phyloP scores from a whole-genome alignment of 2,888 invertebrate species.

The Galerucella pusilla region DNA sequence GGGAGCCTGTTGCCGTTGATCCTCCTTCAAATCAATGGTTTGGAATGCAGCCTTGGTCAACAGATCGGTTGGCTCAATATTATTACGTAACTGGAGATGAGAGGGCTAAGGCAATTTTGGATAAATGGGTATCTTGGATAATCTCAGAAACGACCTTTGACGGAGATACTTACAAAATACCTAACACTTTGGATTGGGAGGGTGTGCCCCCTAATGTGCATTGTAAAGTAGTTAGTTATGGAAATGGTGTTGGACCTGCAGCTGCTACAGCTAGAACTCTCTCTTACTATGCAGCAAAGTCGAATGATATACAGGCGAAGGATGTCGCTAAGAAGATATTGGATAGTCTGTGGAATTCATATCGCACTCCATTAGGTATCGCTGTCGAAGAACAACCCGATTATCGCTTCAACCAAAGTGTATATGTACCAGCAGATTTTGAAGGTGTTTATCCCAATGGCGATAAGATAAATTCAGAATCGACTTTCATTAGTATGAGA shows the following conservation, averaged over 20 bases:
- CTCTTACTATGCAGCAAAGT: conserved; percentile 49
- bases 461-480: conserved; percentile 47
- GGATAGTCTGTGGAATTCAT: conserved; percentile 44
- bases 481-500: conserved; percentile 47
- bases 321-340: conserved; percentile 45
- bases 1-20: conserved; percentile 45
- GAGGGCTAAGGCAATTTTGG: conserved; percentile 45
- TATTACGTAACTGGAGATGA: conserved; percentile 49
- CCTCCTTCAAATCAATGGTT: conserved; percentile 43
- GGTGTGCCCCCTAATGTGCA: conserved; percentile 45
- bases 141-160: conserved; percentile 40
- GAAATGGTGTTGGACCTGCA: conserved; percentile 46
- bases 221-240: conserved; percentile 38
- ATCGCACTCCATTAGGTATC: conserved; percentile 43
- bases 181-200: conserved; percentile 42
- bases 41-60: conserved; percentile 48
- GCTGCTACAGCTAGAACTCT: conserved; percentile 49
- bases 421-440: conserved; percentile 49
- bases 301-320: conserved; percentile 44
- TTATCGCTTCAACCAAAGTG: conserved; percentile 37
- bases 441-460: conserved; percentile 50
- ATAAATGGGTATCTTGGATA: conserved; percentile 49
- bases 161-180: conserved; percentile 37
- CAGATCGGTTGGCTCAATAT: conserved; percentile 50
- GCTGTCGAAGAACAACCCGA: conserved; percentile 41